These are phyloP conservation scores for Emys orbicularis DNA, from an alignment of 2,797 vertebrate genomes.

Conservation along the genomic window DNA sequence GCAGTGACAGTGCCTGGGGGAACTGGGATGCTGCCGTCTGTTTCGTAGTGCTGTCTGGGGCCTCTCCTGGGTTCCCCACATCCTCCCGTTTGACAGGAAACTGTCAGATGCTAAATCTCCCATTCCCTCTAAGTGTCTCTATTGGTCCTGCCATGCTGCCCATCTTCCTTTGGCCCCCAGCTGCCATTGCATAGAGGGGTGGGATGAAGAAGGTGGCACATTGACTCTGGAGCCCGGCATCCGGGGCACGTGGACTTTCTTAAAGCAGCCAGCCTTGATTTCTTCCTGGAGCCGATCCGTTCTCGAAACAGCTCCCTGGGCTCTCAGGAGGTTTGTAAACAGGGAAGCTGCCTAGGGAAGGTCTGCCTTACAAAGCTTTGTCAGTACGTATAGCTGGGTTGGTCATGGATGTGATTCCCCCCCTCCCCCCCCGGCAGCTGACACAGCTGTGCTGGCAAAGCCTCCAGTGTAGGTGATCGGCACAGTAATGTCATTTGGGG, in stretches of 20 bases:
- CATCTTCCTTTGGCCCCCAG: not conserved
- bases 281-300: not conserved
- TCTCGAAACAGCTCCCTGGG: not conserved
- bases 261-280: not conserved
- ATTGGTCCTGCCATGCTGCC: not conserved
- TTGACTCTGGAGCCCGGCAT: too few species aligned
- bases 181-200: not conserved
- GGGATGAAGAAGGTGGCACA: not conserved
- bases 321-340: not conserved
- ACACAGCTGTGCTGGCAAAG: too few species aligned
- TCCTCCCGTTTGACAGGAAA: not conserved
- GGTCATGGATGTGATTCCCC: not conserved
- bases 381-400: not conserved
- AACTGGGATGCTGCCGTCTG: not conserved
- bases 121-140: not conserved
- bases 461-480: not conserved
- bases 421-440: fast-evolving
- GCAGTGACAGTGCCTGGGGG: not conserved
- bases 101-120: not conserved
- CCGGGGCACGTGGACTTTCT: not conserved
- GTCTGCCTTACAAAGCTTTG: not conserved
- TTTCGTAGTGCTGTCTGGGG: not conserved
- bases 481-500: not conserved
- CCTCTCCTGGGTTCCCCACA: not conserved
- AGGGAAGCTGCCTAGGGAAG: not conserved